Evolutionary conservation across 1,140 invertebrate genomes (phyloP).

Genomic region (Notospermus geniculatus): DNA sequence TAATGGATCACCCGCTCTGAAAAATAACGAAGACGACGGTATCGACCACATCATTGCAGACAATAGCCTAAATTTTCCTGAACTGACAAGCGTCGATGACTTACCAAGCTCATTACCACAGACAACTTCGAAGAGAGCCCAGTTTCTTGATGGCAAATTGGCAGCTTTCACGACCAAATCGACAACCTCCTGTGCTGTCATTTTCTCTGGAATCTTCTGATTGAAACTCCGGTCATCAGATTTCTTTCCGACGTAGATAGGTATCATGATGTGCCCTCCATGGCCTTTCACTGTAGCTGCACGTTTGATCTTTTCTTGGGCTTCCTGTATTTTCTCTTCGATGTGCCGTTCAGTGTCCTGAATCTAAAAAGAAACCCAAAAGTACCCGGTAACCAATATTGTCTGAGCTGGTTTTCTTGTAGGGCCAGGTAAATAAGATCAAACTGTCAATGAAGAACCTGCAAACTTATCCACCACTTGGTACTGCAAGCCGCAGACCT

Average conservation of each 20-base stretch:
- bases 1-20: conserved; percentile 6
- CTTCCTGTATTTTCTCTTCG: conserved; percentile 30
- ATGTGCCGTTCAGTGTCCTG: conserved; percentile 25
- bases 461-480: not conserved
- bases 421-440: no score
- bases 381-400: not conserved
- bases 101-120: conserved; percentile 29
- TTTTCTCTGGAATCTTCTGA: conserved; percentile 22
- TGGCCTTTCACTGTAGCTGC: not conserved
- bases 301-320: conserved; percentile 23
- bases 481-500: conserved; percentile 6
- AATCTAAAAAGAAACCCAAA: conserved; percentile 12
- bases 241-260: conserved; percentile 51
- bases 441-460: conserved; percentile 6
- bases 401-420: not conserved
- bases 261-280: conserved; percentile 18
- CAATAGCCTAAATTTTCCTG: no score
- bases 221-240: conserved; percentile 61
- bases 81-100: not conserved
- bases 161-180: conserved; percentile 21
- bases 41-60: no score
- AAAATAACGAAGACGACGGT: no score
- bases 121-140: conserved; percentile 27
- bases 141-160: conserved; percentile 11
- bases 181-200: conserved; percentile 24